Percentiles rank a stretch among this genome's conserved stretches.
These are phyloP conservation scores for Gila orcuttii DNA, from an alignment of 2,113 vertebrate genomes.

Conservation along the genomic window DNA sequence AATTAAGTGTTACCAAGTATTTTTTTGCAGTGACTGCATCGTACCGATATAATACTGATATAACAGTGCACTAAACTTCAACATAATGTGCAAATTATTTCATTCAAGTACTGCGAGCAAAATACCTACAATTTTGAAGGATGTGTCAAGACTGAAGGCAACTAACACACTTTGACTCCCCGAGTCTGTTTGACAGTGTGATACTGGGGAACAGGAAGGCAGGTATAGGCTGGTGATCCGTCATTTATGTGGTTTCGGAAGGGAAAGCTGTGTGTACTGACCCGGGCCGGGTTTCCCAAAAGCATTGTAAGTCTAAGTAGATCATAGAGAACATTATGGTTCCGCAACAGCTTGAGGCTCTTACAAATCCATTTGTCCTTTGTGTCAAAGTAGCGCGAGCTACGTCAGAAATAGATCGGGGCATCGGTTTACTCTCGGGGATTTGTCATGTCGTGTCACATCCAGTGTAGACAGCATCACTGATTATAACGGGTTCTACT, in stretches of 20 bases:
- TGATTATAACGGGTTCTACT: too few relatives aligned
- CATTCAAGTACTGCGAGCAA: not conserved
- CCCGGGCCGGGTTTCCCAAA: conserved; percentile 46
- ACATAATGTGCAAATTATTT: conserved; percentile 44
- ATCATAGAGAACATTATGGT: not conserved
- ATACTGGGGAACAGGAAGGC: conserved; percentile 62
- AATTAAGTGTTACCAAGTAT: too few relatives aligned
- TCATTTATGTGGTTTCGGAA: not conserved
- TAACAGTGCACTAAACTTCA: not conserved
- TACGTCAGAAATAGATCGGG: too few relatives aligned
- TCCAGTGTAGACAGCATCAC: too few relatives aligned
- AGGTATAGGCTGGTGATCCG: conserved; percentile 65
- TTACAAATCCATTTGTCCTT: too few relatives aligned
- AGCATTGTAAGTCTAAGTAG: not conserved
- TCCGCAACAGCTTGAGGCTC: too few relatives aligned
- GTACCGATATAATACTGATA: not conserved
- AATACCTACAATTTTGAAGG: not conserved
- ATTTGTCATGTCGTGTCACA: too few relatives aligned
- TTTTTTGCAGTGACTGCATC: too few relatives aligned
- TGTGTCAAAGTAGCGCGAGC: too few relatives aligned
- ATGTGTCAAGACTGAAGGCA: not conserved
- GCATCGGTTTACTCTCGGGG: too few relatives aligned
- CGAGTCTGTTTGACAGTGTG: not conserved
- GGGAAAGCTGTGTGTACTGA: conserved; percentile 75
- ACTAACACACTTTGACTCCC: not conserved